Percentiles rank a stretch among this genome's conserved stretches.
phyloP scores from a whole-genome alignment of 2,888 invertebrate species.

The Cryptocheilus praepositus region DNA sequence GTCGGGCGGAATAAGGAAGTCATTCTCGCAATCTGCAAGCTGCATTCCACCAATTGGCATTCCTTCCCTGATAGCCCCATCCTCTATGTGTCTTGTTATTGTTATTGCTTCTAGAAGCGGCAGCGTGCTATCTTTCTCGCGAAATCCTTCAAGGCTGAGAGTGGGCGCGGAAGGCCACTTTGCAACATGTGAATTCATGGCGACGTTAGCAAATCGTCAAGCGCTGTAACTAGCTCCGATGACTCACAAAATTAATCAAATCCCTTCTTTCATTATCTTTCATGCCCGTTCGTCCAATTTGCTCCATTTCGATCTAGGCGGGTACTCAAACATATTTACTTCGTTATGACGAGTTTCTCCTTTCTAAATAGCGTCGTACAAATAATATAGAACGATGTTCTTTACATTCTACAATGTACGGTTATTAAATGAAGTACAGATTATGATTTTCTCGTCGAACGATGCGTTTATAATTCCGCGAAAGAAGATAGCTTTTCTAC shows the following conservation, averaged over 20 bases:
- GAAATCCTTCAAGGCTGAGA: slow-evolving; percentile 45
- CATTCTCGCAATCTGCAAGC: slow-evolving; percentile 32
- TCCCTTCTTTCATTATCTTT: neutral
- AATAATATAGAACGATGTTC: too few relatives aligned
- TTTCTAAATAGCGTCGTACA: too few relatives aligned
- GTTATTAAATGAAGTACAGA: too few relatives aligned
- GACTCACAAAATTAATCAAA: slow-evolving; percentile 4
- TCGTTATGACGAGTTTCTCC: too few relatives aligned
- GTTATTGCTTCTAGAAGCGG: neutral
- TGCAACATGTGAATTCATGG: slow-evolving; percentile 52
- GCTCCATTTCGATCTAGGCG: too few relatives aligned
- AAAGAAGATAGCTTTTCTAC: too few relatives aligned
- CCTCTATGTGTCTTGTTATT: neutral
- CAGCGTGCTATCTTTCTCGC: slow-evolving; percentile 34
- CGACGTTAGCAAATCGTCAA: slow-evolving; percentile 1
- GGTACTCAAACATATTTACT: too few relatives aligned
- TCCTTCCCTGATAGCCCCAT: slow-evolving; percentile 39
- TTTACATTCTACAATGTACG: too few relatives aligned
- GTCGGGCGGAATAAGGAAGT: slow-evolving; percentile 20
- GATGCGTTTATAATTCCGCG: too few relatives aligned
- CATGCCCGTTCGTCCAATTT: neutral
- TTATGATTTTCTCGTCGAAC: too few relatives aligned
- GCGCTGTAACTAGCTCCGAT: too few relatives aligned
- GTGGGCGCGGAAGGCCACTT: slow-evolving; percentile 60
- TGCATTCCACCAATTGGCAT: slow-evolving; percentile 43